These are phyloP conservation scores for Lacerta agilis DNA, from an alignment of 2,797 vertebrate genomes.

Conservation along the genomic window DNA sequence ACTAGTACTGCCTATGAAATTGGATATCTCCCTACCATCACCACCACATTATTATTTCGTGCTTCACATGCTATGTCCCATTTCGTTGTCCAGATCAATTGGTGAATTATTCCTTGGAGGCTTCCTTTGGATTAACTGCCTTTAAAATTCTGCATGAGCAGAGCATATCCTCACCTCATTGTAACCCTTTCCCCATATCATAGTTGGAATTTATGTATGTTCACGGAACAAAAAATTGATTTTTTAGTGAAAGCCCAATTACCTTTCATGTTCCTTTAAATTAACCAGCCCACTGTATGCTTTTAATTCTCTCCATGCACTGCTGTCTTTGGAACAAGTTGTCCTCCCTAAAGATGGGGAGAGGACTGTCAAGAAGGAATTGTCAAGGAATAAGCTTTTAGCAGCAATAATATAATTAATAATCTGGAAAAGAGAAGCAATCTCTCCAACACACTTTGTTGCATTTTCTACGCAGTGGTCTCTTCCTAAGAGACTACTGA, in stretches of 20 bases:
- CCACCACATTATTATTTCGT: not conserved
- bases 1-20: not conserved
- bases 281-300: not conserved
- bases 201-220: not conserved
- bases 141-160: not conserved
- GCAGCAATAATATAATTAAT: not conserved
- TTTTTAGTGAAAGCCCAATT: not conserved
- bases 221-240: not conserved
- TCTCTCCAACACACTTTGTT: not conserved
- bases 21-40: not conserved
- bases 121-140: not conserved
- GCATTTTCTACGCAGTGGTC: not conserved
- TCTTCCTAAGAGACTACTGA: not conserved
- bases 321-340: not conserved
- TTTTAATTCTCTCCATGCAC: slow-evolving; percentile 4
- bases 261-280: not conserved
- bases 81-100: not conserved
- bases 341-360: not conserved
- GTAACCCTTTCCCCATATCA: not conserved
- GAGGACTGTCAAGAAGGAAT: not conserved
- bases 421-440: not conserved
- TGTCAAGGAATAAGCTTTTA: not conserved
- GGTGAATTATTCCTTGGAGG: not conserved
- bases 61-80: not conserved
- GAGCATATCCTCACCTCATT: not conserved